Base-by-base conservation (phyloP, 2,113 vertebrate genomes). In the Bos indicus region DNA sequence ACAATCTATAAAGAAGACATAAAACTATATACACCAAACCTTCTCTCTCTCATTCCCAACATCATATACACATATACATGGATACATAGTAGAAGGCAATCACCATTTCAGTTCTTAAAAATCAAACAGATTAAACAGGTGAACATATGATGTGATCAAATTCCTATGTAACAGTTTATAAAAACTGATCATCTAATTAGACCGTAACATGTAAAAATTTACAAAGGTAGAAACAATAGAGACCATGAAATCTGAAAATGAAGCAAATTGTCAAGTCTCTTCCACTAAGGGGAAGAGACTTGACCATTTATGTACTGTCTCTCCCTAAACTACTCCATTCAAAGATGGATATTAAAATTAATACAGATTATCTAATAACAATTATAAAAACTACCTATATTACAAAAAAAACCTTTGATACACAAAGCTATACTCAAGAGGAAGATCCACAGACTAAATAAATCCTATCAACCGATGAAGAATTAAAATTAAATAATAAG, bases 401-500 rank as follows among this genome's bases (percentile, higher is more conserved):
- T 86, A 46, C 78, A 57, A 86, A 86, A 90, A 74, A 86, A 81
- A 46, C 25, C 48, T 91, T 90, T 94, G 48, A 19, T 82, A 92
- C 7, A 88, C 16, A 83, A 83, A 88, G 26, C 7, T 78, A 82
- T 46, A 77, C 16, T 60, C 78, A 91, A 91, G 56, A 83, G 19
- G 46, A 83, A 88, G 30, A 89, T 28, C 13, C 52, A 80, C 11
- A 95, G 33, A 26, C 36, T 74, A 94, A 93, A 87, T 74, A 94
- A 93, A 83, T 74, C 80, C 6, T 71, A 82, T 71, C 60, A 82
- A 93, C 4, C 36, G 17, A 87, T 62, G 26, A 59, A 74, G 33
- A 93, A 71, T 82, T 56, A 91, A 96, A 94, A 90, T 83, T 90
- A 95, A 93, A 81, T 71, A 94, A 74, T 48, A 82, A 89, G 48